phyloP scores from a whole-genome alignment of 2,797 vertebrate genomes.

The Ibycter americanus region DNA sequence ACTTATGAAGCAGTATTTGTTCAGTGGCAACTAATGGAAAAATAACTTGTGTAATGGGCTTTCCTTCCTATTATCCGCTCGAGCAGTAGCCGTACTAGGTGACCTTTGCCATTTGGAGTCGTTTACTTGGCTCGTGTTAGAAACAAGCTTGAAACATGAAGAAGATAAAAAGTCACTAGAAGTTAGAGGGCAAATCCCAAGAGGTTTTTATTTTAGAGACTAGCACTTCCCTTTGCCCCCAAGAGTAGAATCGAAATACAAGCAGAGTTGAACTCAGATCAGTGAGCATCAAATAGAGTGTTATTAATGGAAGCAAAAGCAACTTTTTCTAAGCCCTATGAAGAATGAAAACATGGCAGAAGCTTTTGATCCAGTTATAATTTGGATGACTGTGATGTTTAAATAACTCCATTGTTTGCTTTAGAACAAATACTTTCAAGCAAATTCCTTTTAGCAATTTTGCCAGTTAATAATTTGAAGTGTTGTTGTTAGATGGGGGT shows the following conservation, averaged over 20 bases:
- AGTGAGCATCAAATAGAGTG: neutral
- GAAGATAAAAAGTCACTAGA: neutral
- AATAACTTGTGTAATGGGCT: neutral
- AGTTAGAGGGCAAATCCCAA: neutral
- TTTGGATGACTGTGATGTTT: neutral
- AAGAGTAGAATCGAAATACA: neutral
- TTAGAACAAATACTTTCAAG: neutral
- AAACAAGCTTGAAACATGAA: neutral
- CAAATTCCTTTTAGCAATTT: neutral
- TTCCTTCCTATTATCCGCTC: neutral
- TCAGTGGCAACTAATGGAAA: slow-evolving; percentile 10
- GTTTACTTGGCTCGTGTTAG: neutral
- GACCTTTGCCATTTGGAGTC: neutral
- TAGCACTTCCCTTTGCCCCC: neutral
- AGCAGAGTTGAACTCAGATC: neutral
- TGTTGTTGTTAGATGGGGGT: rapidly evolving
- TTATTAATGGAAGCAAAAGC: neutral
- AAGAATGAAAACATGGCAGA: neutral
- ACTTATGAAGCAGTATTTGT: neutral
- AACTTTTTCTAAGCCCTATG: neutral
- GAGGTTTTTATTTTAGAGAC: neutral
- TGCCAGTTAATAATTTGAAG: neutral
- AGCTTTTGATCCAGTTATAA: neutral
- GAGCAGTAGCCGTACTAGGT: neutral
- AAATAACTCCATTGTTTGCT: neutral